A percentile compares a stretch with the other conserved stretches of the same genome.
Evolutionary conservation across 2,113 vertebrate species (phyloP).

Genomic region (Herpailurus yagouaroundi): DNA sequence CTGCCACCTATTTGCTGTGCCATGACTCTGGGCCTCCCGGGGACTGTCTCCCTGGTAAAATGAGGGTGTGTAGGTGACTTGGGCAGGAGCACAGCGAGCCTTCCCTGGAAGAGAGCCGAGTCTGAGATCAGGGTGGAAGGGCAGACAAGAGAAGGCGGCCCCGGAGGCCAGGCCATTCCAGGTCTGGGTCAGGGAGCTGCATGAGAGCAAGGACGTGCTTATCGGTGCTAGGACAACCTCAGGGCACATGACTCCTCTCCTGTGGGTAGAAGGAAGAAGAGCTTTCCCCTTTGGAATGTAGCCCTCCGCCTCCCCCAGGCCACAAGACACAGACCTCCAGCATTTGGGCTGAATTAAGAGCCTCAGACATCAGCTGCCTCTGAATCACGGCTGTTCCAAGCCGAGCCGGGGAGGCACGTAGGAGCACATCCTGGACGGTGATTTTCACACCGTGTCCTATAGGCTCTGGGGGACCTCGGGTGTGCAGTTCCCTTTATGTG

Average conservation of each 20-base stretch:
- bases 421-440: neutral
- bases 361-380: conserved; percentile 76
- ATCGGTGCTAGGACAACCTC: neutral
- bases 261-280: neutral
- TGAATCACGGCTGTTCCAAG: conserved; percentile 62
- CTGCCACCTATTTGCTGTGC: neutral
- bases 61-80: neutral
- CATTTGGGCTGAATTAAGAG: conserved; percentile 78
- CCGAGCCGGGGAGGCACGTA: neutral
- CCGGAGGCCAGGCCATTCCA: neutral
- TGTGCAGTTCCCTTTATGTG: neutral
- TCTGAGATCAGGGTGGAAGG: neutral
- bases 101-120: neutral
- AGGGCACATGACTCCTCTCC: neutral
- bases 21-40: neutral
- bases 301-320: neutral
- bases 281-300: conserved; percentile 62
- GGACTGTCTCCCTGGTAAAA: neutral
- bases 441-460: neutral
- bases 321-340: conserved; percentile 57
- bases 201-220: neutral
- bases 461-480: neutral
- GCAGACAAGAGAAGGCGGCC: neutral
- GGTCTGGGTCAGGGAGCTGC: neutral
- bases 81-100: neutral